Conservation (phyloP, 2,797 vertebrate species). For the Chrysocyon brachyurus region DNA sequence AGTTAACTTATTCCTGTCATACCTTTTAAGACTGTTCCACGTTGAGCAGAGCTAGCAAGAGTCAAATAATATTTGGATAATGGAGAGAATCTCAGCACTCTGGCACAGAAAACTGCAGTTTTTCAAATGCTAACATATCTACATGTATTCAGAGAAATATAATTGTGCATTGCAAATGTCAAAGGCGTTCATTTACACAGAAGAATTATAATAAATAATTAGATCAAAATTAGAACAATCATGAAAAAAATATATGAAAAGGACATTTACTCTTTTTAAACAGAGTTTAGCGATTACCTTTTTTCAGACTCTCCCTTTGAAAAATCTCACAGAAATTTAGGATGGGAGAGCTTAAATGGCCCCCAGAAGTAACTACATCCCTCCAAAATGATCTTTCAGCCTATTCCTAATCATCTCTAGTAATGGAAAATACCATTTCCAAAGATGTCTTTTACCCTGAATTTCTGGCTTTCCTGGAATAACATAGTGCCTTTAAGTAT, state of each 20-base stretch:
- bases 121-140: constrained; percentile 24
- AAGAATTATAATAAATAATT: not conserved
- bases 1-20: constrained; percentile 20
- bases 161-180: constrained; percentile 9
- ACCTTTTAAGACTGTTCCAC: constrained; percentile 50
- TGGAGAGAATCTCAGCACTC: not conserved
- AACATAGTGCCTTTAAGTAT: constrained; percentile 26
- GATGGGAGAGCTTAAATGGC: not conserved
- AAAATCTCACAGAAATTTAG: constrained; percentile 28
- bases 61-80: constrained; percentile 25
- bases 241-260: constrained; percentile 1
- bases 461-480: constrained; percentile 47
- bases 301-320: not conserved
- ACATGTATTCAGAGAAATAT: constrained; percentile 34
- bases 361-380: constrained; percentile 4
- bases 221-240: constrained; percentile 44
- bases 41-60: not conserved
- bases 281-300: not conserved
- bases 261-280: not conserved
- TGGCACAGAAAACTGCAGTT: not conserved
- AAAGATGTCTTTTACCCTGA: constrained; percentile 25
- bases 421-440: constrained; percentile 31
- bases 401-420: constrained; percentile 25
- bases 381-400: not conserved
- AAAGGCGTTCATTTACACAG: constrained; percentile 2